A percentile compares a stretch with the other conserved stretches of the same genome.
Conservation (phyloP, 2,888 invertebrate genomes). For the Drosophila emarginata region DNA sequence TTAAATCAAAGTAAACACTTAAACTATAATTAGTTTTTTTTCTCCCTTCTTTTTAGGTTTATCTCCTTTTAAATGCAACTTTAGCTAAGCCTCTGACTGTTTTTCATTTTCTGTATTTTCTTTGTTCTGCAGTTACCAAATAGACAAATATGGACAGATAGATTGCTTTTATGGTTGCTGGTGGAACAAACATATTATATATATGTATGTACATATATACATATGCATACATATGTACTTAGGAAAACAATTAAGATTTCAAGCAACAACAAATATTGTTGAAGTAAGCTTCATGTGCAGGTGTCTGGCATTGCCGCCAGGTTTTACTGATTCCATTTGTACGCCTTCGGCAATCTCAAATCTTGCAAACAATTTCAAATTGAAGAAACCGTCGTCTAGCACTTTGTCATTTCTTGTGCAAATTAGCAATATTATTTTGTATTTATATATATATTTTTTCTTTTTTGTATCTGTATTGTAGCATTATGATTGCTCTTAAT, state of each 20-base stretch:
- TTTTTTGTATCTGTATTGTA: no score
- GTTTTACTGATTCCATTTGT: constrained; percentile 11
- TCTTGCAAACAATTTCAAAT: constrained; percentile 39
- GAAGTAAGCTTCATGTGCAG: constrained; percentile 40
- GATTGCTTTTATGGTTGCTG: constrained; percentile 52
- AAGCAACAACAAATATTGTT: constrained; percentile 16
- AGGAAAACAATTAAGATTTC: constrained; percentile 13
- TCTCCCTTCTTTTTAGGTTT: background rate
- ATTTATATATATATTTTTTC: background rate
- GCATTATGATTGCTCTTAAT: constrained; percentile 21
- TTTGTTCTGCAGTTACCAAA: constrained; percentile 34
- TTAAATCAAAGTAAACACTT: no score
- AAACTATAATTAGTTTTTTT: background rate
- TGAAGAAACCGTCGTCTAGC: constrained; percentile 20
- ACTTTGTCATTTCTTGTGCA: constrained; percentile 25
- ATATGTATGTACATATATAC: constrained; percentile 1
- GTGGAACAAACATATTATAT: background rate
- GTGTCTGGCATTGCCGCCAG: constrained; percentile 57
- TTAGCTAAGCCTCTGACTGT: background rate
- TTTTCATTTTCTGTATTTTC: constrained; percentile 10
- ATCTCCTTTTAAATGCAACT: background rate
- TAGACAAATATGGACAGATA: constrained; percentile 52
- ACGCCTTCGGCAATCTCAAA: constrained; percentile 27
- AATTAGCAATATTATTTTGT: constrained; percentile 27
- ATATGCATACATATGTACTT: constrained; percentile 1